These are phyloP conservation scores for Epinotia bilunana DNA, from an alignment of 2,888 invertebrate species.

Conservation along the genomic window DNA sequence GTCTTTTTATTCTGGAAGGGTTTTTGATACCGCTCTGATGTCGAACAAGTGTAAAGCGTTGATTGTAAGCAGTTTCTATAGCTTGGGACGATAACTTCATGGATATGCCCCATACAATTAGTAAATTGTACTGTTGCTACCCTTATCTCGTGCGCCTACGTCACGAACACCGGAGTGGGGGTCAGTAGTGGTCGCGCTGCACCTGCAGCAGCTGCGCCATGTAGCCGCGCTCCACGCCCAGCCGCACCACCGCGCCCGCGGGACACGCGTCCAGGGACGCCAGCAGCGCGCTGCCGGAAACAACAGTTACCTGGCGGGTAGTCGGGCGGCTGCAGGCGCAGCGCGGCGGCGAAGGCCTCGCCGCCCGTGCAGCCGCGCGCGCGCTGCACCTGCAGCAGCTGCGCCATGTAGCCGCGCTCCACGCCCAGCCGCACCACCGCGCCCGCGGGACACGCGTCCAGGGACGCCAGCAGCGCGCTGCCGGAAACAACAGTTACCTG, in stretches of 20 bases:
- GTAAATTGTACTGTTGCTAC: too few relatives aligned
- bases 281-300: constrained; percentile 85
- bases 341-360: constrained; percentile 91
- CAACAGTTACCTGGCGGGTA: constrained; percentile 47
- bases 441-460: constrained; percentile 91
- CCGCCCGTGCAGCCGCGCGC: constrained; percentile 95
- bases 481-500: background rate
- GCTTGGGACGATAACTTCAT: background rate
- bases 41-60: background rate
- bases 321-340: constrained; percentile 86
- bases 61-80: background rate
- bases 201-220: too few relatives aligned
- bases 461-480: constrained; percentile 88
- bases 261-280: constrained; percentile 90
- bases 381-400: constrained; percentile 95
- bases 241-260: too few relatives aligned
- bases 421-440: constrained; percentile 93
- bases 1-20: background rate
- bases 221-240: constrained; percentile 94
- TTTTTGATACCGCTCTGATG: background rate
- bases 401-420: constrained; percentile 96
- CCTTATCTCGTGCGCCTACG: too few relatives aligned
- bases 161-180: too few relatives aligned
- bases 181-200: constrained; percentile 62
- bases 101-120: too few relatives aligned